phyloP scores from a whole-genome alignment of 2,797 vertebrate species.

The Rhynchonycteris naso region DNA sequence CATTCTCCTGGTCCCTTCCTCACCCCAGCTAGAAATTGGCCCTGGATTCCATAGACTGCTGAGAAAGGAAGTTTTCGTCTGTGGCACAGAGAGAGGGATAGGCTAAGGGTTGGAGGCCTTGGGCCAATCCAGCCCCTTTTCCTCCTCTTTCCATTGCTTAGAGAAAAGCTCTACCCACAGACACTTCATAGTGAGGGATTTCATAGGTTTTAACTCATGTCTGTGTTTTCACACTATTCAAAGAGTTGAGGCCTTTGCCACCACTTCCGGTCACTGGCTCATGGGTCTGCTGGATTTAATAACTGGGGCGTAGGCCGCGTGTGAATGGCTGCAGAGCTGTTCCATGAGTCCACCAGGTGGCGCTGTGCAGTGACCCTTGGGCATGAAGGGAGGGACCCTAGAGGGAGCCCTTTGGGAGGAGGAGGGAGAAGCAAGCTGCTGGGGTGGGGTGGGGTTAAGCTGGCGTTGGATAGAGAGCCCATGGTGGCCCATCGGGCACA shows the following conservation, averaged over 20 bases:
- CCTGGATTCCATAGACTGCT: background rate
- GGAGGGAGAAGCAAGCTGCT: conserved; percentile 92
- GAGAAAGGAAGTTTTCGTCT: accelerated
- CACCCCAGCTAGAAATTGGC: background rate
- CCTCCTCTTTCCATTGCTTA: conserved; percentile 91
- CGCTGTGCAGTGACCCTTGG: conserved; percentile 89
- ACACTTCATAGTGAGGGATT: conserved; percentile 87
- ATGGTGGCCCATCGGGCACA: background rate
- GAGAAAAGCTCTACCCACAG: conserved; percentile 89
- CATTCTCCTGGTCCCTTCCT: background rate
- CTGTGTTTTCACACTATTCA: background rate
- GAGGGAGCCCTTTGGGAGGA: conserved; percentile 88
- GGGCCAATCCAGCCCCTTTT: conserved; percentile 77
- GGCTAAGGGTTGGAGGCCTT: background rate
- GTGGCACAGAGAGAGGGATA: background rate
- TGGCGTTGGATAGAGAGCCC: conserved; percentile 82
- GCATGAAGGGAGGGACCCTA: conserved; percentile 88
- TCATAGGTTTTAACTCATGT: conserved; percentile 77
- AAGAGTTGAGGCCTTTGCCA: background rate
- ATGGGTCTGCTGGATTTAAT: background rate
- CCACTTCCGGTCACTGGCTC: accelerated
- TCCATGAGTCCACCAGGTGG: conserved; percentile 90
- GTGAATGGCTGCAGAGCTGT: conserved; percentile 86
- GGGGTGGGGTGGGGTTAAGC: conserved; percentile 91
- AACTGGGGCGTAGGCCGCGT: conserved; percentile 87